Conservation (phyloP, 2,888 invertebrate species). For the Antheraea assamensis region DNA sequence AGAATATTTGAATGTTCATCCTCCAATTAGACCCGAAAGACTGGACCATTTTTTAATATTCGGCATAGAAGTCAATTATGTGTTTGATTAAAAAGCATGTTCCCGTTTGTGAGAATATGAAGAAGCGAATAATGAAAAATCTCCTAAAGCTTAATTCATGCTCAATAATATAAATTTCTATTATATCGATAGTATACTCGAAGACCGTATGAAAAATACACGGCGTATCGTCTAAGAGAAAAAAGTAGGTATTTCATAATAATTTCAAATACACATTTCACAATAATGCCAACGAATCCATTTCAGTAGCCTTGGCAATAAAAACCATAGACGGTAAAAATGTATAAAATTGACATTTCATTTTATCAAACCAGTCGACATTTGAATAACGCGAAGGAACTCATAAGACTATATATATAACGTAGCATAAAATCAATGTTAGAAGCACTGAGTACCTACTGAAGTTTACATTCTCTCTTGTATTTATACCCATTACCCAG, state of each 20-base stretch:
- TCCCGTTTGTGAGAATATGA: too few relatives aligned
- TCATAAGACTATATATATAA: too few relatives aligned
- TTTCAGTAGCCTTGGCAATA: background rate
- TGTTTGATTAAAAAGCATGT: too few relatives aligned
- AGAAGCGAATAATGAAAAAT: background rate
- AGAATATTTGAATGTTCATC: too few relatives aligned
- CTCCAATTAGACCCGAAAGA: too few relatives aligned
- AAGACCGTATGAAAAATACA: background rate
- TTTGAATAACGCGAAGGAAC: background rate
- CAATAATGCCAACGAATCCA: background rate
- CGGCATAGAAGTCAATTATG: too few relatives aligned
- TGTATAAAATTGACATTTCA: background rate
- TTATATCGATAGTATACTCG: background rate
- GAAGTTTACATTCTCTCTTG: too few relatives aligned
- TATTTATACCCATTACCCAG: background rate
- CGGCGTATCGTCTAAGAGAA: background rate
- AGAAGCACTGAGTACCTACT: too few relatives aligned
- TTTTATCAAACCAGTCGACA: background rate
- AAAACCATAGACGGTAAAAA: background rate
- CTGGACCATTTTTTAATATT: too few relatives aligned
- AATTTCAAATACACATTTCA: background rate
- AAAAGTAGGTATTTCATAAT: background rate
- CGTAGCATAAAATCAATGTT: background rate
- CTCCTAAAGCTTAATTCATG: background rate
- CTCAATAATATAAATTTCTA: too few relatives aligned